A percentile compares a stretch with the other conserved stretches of the same genome.
Conservation (phyloP, 1,140 invertebrate species). For the Stegodyphus mimosarum region DNA sequence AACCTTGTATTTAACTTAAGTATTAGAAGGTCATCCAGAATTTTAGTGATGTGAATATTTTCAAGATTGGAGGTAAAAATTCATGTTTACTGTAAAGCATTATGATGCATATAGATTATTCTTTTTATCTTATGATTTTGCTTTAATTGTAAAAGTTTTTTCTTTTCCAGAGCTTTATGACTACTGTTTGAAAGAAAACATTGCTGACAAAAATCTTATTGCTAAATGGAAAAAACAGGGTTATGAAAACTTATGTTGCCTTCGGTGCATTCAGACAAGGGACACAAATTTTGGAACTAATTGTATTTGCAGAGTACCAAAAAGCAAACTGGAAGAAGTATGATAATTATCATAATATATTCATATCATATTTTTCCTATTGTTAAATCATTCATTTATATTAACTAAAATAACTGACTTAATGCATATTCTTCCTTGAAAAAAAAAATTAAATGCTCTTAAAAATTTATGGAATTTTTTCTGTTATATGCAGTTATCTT, state of each 20-base stretch:
- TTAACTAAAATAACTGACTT: too few species aligned
- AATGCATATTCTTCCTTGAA: too few species aligned
- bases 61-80: not conserved
- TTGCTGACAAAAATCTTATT: slow-evolving; percentile 96
- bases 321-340: slow-evolving; percentile 96
- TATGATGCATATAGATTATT: not conserved
- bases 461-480: too few species aligned
- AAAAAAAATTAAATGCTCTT: too few species aligned
- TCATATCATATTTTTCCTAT: too few species aligned
- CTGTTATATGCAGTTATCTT: too few species aligned
- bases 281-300: slow-evolving; percentile 99
- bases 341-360: not conserved
- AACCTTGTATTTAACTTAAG: too few species aligned
- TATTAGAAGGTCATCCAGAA: not conserved
- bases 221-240: slow-evolving; percentile 99
- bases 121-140: not conserved
- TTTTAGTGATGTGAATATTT: slow-evolving; percentile 2
- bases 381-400: too few species aligned
- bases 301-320: slow-evolving; percentile 98
- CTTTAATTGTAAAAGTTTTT: not conserved
- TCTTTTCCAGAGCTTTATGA: slow-evolving; percentile 88
- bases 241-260: slow-evolving; percentile 98
- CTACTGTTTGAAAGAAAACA: slow-evolving; percentile 96
- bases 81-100: not conserved
- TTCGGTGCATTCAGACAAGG: slow-evolving; percentile 97